Conservation (phyloP, 2,888 invertebrate genomes). For the Epsilonema sp. region DNA sequence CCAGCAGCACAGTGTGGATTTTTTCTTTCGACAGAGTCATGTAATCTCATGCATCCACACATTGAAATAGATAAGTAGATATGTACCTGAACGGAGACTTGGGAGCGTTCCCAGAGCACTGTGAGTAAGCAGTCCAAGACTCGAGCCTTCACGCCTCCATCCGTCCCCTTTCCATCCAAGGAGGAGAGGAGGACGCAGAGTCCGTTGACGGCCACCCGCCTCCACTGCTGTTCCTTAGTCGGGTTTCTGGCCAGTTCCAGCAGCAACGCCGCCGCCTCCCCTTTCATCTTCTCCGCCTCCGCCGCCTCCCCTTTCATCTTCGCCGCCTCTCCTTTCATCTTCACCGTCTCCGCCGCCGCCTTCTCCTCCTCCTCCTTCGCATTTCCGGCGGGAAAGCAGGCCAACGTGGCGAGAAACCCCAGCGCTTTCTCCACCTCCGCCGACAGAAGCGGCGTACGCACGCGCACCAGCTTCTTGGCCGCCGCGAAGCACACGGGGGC, state of each 20-base stretch:
- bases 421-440: background rate
- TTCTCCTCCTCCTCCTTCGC: too few species aligned
- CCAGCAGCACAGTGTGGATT: too few species aligned
- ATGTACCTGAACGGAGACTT: too few species aligned
- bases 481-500: background rate
- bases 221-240: background rate
- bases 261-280: background rate
- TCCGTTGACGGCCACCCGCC: background rate
- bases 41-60: too few species aligned
- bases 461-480: background rate
- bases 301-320: too few species aligned
- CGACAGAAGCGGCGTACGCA: background rate
- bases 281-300: too few species aligned
- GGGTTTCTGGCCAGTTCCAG: too few species aligned
- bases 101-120: background rate
- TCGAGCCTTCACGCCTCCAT: background rate
- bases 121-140: background rate
- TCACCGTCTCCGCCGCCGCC: background rate
- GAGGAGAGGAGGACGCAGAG: background rate
- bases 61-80: too few species aligned
- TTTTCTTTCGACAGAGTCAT: too few species aligned
- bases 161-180: background rate
- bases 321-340: too few species aligned
- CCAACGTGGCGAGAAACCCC: background rate
- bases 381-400: too few species aligned